phyloP scores from a whole-genome alignment of 2,888 invertebrate species.

The Prosapia bicincta region DNA sequence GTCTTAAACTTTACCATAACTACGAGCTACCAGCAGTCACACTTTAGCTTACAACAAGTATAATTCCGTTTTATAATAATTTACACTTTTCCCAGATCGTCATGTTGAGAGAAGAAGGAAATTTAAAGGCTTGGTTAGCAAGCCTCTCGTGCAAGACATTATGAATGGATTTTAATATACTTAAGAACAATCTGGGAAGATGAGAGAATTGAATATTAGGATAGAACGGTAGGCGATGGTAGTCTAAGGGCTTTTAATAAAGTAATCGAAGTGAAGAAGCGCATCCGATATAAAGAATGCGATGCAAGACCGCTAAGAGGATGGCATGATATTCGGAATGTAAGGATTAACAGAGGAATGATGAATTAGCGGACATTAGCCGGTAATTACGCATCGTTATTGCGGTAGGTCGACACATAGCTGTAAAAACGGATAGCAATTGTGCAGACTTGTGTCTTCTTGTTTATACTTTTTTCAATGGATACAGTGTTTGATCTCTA shows the following conservation, averaged over 20 bases:
- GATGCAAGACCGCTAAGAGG: conserved; percentile 9
- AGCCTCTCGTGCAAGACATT: too few species aligned
- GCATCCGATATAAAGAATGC: neutral
- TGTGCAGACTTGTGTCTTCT: conserved; percentile 20
- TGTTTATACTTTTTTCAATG: conserved; percentile 11
- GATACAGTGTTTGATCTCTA: conserved; percentile 17
- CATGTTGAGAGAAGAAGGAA: too few species aligned
- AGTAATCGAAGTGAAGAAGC: neutral
- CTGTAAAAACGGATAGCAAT: conserved; percentile 23
- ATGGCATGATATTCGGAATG: neutral
- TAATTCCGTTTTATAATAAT: too few species aligned
- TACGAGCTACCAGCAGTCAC: too few species aligned
- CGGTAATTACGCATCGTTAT: conserved; percentile 24
- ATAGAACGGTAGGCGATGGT: too few species aligned
- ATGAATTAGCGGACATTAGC: conserved; percentile 23
- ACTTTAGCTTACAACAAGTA: too few species aligned
- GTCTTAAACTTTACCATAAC: too few species aligned
- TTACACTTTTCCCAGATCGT: too few species aligned
- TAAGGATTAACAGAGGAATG: conserved; percentile 20
- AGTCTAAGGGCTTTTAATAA: neutral
- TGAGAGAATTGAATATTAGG: too few species aligned
- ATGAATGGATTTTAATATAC: too few species aligned
- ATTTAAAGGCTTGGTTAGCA: too few species aligned
- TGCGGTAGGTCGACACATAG: conserved; percentile 28
- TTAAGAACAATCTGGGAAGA: too few species aligned